Conservation (phyloP, 1,140 invertebrate genomes). For the Heliconius hewitsoni region DNA sequence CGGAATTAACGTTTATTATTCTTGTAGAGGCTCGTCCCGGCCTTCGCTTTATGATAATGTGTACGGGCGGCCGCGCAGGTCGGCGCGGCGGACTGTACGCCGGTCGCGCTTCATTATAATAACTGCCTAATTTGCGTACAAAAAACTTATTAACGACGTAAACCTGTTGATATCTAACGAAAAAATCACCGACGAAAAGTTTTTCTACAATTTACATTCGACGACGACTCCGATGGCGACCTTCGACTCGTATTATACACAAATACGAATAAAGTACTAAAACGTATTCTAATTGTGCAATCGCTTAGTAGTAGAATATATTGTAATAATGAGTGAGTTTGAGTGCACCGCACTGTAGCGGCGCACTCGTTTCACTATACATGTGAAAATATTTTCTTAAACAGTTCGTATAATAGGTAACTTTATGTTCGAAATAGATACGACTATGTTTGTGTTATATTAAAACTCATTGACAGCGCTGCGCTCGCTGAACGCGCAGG, state of each 20-base stretch:
- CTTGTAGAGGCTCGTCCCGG: conserved; percentile 42
- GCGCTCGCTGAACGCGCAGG: background rate
- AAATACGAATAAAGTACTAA: background rate
- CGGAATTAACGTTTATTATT: conserved; percentile 30
- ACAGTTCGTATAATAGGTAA: too few species aligned
- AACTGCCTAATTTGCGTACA: conserved; percentile 40
- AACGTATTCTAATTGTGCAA: background rate
- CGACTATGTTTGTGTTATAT: background rate
- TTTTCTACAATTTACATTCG: conserved; percentile 19
- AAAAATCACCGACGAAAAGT: conserved; percentile 20
- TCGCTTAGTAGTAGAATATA: too few species aligned
- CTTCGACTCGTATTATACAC: background rate
- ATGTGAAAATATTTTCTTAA: background rate
- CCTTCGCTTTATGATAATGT: conserved; percentile 47
- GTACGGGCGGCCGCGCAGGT: conserved; percentile 29
- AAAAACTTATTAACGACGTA: conserved; percentile 41
- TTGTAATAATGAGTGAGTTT: too few species aligned
- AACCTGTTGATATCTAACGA: conserved; percentile 36
- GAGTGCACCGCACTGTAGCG: too few species aligned
- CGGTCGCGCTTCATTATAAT: conserved; percentile 34
- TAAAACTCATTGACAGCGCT: background rate
- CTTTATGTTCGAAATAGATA: too few species aligned
- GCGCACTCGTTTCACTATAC: background rate
- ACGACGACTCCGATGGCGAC: background rate
- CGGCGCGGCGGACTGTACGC: background rate